Percentiles rank a stretch among this genome's conserved stretches.
These are phyloP conservation scores for Antheraea yamamai DNA, from an alignment of 2,888 invertebrate genomes.

Conservation along the genomic window DNA sequence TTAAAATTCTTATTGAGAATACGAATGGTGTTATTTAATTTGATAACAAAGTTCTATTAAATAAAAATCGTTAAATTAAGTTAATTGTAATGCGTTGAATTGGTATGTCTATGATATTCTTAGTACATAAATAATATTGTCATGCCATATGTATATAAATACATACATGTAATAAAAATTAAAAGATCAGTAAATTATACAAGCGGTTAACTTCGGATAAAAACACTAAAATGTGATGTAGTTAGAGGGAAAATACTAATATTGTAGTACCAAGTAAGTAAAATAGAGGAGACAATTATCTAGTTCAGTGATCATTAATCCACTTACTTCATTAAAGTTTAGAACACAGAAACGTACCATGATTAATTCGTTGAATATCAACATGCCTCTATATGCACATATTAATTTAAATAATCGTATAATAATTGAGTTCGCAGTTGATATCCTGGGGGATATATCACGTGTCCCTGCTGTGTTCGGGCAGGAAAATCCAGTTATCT, in stretches of 20 bases:
- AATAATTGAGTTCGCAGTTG: slow-evolving; percentile 55
- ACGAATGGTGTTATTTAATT: too few species aligned
- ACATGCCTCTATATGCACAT: slow-evolving; percentile 13
- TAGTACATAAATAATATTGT: not conserved
- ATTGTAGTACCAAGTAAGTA: not conserved
- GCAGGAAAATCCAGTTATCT: slow-evolving; percentile 67
- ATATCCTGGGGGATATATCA: slow-evolving; percentile 56
- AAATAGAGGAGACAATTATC: not conserved
- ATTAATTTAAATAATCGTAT: slow-evolving; percentile 53
- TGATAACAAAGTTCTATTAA: not conserved
- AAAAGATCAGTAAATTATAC: not conserved
- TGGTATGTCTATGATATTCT: not conserved
- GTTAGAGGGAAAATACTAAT: not conserved
- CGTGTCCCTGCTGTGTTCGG: slow-evolving; percentile 52
- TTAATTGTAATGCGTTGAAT: too few species aligned
- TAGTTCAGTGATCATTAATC: not conserved
- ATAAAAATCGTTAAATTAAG: not conserved
- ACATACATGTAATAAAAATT: too few species aligned
- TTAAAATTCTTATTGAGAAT: not conserved
- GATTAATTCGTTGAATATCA: slow-evolving; percentile 17
- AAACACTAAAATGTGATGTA: too few species aligned
- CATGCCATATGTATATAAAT: not conserved
- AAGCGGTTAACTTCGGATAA: too few species aligned
- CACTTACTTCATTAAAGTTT: not conserved
- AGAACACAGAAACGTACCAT: not conserved